phyloP scores from a whole-genome alignment of 2,113 vertebrate species.

The Forbesichthys papilliferus region DNA sequence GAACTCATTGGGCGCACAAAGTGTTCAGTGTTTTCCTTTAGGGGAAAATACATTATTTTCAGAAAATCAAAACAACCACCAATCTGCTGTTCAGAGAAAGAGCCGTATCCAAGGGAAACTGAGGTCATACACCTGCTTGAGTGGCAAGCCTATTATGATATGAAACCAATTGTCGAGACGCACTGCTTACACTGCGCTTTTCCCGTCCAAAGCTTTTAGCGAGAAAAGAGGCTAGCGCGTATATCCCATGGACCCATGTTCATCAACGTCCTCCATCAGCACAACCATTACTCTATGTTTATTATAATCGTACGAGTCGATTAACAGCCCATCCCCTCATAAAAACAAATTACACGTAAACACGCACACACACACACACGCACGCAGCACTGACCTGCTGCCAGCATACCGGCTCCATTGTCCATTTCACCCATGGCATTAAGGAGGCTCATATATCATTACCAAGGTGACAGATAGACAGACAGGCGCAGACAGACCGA shows the following conservation, averaged over 20 bases:
- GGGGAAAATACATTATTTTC: conserved; percentile 7
- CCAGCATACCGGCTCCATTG: conserved; percentile 17
- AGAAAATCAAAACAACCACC: conserved; percentile 15
- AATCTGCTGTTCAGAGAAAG: conserved; percentile 34
- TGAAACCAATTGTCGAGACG: conserved; percentile 21
- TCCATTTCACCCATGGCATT: conserved; percentile 21
- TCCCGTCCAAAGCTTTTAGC: conserved; percentile 16
- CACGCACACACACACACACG: not conserved
- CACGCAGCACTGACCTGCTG: conserved; percentile 23
- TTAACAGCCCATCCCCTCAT: not conserved
- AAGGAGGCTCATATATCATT: conserved; percentile 32
- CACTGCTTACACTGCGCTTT: conserved; percentile 28
- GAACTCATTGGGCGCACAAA: conserved; percentile 1
- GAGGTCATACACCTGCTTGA: conserved; percentile 34
- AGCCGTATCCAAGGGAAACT: conserved; percentile 49
- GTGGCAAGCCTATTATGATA: conserved; percentile 12
- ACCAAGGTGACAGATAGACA: not conserved
- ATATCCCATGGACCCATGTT: not conserved
- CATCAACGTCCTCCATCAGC: not conserved
- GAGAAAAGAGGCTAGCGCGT: conserved; percentile 4
- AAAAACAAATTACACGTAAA: not conserved
- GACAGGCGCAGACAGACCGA: conserved; percentile 31
- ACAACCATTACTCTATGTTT: not conserved
- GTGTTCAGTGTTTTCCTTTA: conserved; percentile 9
- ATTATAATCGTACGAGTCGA: not conserved